These are phyloP conservation scores for Pandemis heparana DNA, from an alignment of 2,888 invertebrate genomes.

Conservation along the genomic window DNA sequence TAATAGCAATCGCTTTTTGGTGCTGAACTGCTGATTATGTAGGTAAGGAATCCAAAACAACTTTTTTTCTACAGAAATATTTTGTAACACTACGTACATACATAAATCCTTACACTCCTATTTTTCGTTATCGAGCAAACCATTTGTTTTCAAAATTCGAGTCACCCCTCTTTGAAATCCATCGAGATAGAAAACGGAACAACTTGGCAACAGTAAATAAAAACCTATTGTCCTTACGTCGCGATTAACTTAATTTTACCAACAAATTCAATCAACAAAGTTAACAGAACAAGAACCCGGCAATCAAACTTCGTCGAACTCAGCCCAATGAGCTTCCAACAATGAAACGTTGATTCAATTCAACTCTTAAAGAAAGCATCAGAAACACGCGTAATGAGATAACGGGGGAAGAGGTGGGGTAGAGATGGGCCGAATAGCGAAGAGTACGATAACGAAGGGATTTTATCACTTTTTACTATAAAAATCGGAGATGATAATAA, in stretches of 20 bases:
- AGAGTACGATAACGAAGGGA: background rate
- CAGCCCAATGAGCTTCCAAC: conserved; percentile 65
- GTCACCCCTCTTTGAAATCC: background rate
- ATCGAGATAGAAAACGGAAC: background rate
- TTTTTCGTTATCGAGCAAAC: too few species aligned
- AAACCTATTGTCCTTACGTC: background rate
- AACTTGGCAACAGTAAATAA: background rate
- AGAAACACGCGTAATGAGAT: conserved; percentile 59
- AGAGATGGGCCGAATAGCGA: conserved; percentile 18
- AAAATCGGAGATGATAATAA: too few species aligned
- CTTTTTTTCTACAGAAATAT: too few species aligned
- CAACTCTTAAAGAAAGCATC: conserved; percentile 73
- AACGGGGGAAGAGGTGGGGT: conserved; percentile 12
- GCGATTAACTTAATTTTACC: conserved; percentile 19
- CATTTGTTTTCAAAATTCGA: background rate
- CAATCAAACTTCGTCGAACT: conserved; percentile 63
- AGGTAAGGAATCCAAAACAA: too few species aligned
- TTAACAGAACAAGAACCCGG: conserved; percentile 47
- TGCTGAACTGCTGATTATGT: too few species aligned
- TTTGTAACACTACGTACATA: too few species aligned
- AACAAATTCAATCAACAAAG: conserved; percentile 20
- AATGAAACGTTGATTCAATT: conserved; percentile 78
- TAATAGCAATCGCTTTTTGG: too few species aligned
- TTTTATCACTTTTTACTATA: background rate
- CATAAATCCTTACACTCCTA: too few species aligned